Evolutionary conservation across 2,797 vertebrate genomes (phyloP), one percentile per base, ranked within the genome.

Genomic region (Acanthurus lineatus): DNA sequence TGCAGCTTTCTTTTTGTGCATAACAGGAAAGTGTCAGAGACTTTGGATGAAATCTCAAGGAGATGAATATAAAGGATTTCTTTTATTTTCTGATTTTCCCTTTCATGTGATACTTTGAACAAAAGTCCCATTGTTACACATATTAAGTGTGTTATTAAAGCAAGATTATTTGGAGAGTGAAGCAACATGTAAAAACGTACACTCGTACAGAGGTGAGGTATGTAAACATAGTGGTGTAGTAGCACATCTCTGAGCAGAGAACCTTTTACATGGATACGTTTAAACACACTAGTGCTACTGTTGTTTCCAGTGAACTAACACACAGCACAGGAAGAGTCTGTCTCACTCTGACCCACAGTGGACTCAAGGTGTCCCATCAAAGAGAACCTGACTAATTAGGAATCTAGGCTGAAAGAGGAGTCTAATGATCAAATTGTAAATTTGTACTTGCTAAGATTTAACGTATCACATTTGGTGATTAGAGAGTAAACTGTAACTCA

Each of bases 311-410:
- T 48, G 71, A 49, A 78, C 72, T 8, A 71, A 85, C 79, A 47
- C 35, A 4, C 58, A 85, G 70, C 83, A 90, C 64, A 92, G 85
- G 54, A 22, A 53, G 59, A 22, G 73, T 80, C 88, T 90, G 89
- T 90, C 52, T 72, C 0, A 14, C 62, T 67, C 47, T 79, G 82
- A 76, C 86, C 73, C 60, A 3, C 76, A 70, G 77, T 58, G 76
- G 77, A 78, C 82, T 74, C 68, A 56, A 74, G 86, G 73, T 73
- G 78, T 76, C 73, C 70, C 69, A 66, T 87, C 82, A 90, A 82
- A 88, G 73, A 76, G 28, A 44, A 82, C 54, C 38, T 45, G 69
- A 51, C 42, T 32, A 14, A 42, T 56, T 59, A 85, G 77, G 77
- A 89, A 83, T 84, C 77, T 32, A 15, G 52, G 16, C 76, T 77